Evolutionary conservation across 2,797 vertebrate species (phyloP).

Genomic region (Corythornis leucogaster): DNA sequence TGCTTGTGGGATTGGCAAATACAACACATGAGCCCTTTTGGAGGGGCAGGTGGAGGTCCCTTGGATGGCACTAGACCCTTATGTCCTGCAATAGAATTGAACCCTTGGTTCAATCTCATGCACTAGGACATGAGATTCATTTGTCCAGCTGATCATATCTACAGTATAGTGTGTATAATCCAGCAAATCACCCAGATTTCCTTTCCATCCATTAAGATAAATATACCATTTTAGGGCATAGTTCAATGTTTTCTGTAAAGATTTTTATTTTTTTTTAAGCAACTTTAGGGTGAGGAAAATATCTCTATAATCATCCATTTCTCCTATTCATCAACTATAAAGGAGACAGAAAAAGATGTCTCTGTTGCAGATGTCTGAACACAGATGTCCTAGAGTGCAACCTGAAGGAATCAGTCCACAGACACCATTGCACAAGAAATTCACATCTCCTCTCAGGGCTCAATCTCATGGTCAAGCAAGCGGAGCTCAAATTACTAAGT

Average conservation of each 20-base stretch:
- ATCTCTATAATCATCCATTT: neutral
- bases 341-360: neutral
- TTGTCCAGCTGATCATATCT: neutral
- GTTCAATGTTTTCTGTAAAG: fast-evolving
- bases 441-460: neutral
- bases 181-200: neutral
- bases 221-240: neutral
- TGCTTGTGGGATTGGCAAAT: neutral
- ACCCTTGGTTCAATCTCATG: too few species aligned
- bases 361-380: neutral
- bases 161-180: neutral
- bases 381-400: neutral
- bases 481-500: conserved; percentile 24
- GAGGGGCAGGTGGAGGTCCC: neutral
- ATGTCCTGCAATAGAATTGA: neutral
- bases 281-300: neutral
- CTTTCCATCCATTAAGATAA: neutral
- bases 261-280: neutral
- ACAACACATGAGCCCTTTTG: neutral
- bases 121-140: neutral
- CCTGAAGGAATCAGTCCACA: neutral
- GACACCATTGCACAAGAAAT: neutral
- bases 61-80: neutral
- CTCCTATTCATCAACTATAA: neutral
- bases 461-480: conserved; percentile 46